These are phyloP conservation scores for Catamblyrhynchus diadema DNA, from an alignment of 2,797 vertebrate species.

Conservation along the genomic window DNA sequence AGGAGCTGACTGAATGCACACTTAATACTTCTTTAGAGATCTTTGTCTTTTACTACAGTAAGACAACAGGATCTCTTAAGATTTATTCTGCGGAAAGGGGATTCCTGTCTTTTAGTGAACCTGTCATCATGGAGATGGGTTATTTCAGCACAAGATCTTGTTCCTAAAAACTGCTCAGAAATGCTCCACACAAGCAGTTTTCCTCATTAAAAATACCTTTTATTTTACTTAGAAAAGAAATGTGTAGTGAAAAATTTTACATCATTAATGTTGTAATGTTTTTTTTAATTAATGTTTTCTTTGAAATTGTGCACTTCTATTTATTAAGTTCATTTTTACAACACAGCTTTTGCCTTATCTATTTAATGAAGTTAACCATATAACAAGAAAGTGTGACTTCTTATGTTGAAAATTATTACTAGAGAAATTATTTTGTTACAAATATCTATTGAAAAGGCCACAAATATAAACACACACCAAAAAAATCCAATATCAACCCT, in stretches of 20 bases:
- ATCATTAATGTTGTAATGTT: neutral
- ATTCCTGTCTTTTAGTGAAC: neutral
- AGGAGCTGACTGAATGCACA: neutral
- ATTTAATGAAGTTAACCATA: neutral
- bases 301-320: neutral
- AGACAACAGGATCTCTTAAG: neutral
- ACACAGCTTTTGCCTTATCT: neutral
- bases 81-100: neutral
- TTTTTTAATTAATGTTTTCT: neutral
- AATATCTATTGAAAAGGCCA: neutral
- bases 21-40: neutral
- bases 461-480: neutral
- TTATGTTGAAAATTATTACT: neutral
- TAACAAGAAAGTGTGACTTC: neutral
- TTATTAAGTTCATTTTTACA: neutral
- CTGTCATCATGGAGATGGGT: accelerated
- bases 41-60: neutral
- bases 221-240: neutral
- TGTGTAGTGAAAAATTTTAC: neutral
- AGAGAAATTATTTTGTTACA: neutral
- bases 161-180: neutral
- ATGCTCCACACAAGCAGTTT: neutral
- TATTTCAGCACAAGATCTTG: neutral
- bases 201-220: neutral
- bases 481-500: neutral